Conservation (phyloP, 2,888 invertebrate species). For the Emmelina monodactyla region DNA sequence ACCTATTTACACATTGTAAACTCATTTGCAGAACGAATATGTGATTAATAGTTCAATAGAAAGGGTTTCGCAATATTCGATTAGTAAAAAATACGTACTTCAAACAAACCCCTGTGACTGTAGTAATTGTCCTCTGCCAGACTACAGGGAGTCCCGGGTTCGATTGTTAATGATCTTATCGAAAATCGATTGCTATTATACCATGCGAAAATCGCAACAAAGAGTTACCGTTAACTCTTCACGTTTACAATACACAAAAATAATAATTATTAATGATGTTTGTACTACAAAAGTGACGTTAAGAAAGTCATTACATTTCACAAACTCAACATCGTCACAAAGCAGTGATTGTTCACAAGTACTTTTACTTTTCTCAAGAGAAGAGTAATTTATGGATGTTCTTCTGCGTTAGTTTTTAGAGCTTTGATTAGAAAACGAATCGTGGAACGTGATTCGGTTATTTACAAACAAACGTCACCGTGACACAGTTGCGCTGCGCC, state of each 20-base stretch:
- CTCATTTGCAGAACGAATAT: conserved; percentile 41
- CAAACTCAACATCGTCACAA: too few species aligned
- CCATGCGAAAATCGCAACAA: conserved; percentile 34
- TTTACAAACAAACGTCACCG: conserved; percentile 54
- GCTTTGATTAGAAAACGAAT: too few species aligned
- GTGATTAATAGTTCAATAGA: conserved; percentile 44
- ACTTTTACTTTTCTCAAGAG: conserved; percentile 59
- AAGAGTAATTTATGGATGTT: too few species aligned
- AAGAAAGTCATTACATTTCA: too few species aligned
- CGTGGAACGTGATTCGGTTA: too few species aligned
- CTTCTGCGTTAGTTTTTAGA: too few species aligned
- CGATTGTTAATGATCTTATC: conserved; percentile 55
- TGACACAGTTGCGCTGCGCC: conserved; percentile 32
- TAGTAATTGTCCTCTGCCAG: conserved; percentile 6
- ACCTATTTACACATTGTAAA: conserved; percentile 15
- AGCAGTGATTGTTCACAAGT: too few species aligned
- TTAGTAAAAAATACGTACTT: conserved; percentile 31
- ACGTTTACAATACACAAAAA: neutral
- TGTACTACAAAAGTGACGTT: too few species aligned
- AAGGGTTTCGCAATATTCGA: conserved; percentile 44
- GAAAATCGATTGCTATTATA: conserved; percentile 24
- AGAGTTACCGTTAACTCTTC: conserved; percentile 32
- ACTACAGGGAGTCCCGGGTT: conserved; percentile 38
- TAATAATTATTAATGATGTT: conserved; percentile 1
- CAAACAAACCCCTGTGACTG: neutral